Evolutionary conservation across 2,888 invertebrate species (phyloP), one percentile per base, ranked within the genome.

Genomic region (Tenthredo scrophulariae): DNA sequence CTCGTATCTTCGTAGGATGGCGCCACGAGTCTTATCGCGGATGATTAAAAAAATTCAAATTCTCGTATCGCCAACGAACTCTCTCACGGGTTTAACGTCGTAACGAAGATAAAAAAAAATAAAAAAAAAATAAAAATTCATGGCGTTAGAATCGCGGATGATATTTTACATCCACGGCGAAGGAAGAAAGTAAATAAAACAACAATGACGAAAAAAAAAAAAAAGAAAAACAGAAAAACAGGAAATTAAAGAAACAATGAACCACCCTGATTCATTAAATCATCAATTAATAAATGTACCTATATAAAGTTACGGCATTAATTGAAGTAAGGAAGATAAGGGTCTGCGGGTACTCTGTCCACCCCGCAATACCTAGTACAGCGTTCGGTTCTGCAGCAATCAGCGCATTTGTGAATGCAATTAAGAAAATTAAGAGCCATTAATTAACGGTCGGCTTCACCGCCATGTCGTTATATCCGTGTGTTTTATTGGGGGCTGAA

Each of bases 401-500:
- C 88, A 87, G 87, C 88, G 89, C 88, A 90, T 89, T 92, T 87
- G 89, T 88, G 65, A 86, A 89, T 88, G 88, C 91, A 92, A 93
- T 93, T 93, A 93, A 92, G 90, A 90, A 91, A 92, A 93, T 92
- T 92, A 93, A 93, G 92, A 91, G 92, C 90, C 92, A 92, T 93
- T 93, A 92, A 93, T 93, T 93, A 93, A 91, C 89, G 92, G 92
- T 91, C 91, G 91, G 65, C 2, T 82, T 58, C 79, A 22, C 15
- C 22, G 26, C 46, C 7, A 5, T 40, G 33, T 40, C 37, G 33
- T n/a, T 33, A 40, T n/a, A 10, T 1, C 18, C 9, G 70, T 29
- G n/a, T n/a, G 18, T 46, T 40, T 29, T 72, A 37, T n/a, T 29
- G n/a, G 10, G 37, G 1, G 70, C 7, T 10, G 40, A 18, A 72